These are phyloP conservation scores for Myocastor coypus DNA, from an alignment of 2,113 vertebrate genomes.

Conservation along the genomic window DNA sequence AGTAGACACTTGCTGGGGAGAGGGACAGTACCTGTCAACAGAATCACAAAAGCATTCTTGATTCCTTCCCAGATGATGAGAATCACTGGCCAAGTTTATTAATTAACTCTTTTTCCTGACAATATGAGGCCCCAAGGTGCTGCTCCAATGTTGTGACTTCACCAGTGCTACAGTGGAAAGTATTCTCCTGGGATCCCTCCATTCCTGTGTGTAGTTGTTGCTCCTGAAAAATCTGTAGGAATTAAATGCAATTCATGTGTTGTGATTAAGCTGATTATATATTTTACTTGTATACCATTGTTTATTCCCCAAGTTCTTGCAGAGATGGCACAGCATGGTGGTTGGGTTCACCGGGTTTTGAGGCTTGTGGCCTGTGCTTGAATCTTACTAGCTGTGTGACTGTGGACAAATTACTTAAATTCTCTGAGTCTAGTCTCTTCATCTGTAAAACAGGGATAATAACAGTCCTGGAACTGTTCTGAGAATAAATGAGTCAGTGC, in stretches of 20 bases:
- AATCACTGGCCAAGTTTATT: slow-evolving; percentile 44
- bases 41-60: slow-evolving; percentile 26
- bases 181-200: slow-evolving; percentile 7
- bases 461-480: slow-evolving; percentile 31
- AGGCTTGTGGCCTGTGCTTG: background rate
- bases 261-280: background rate
- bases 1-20: background rate
- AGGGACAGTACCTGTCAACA: background rate
- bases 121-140: background rate
- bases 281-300: background rate
- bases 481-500: slow-evolving; percentile 4
- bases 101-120: slow-evolving; percentile 24
- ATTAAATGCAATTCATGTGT: slow-evolving; percentile 10
- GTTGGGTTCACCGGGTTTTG: background rate
- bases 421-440: slow-evolving; percentile 47
- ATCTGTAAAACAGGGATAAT: background rate
- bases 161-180: background rate
- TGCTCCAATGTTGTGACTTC: background rate
- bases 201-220: slow-evolving; percentile 10
- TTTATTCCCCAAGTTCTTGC: background rate
- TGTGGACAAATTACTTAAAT: background rate
- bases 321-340: background rate
- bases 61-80: slow-evolving; percentile 14
- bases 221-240: background rate
- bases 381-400: background rate